phyloP scores from a whole-genome alignment of 2,113 vertebrate genomes.

The Caranx melampygus region DNA sequence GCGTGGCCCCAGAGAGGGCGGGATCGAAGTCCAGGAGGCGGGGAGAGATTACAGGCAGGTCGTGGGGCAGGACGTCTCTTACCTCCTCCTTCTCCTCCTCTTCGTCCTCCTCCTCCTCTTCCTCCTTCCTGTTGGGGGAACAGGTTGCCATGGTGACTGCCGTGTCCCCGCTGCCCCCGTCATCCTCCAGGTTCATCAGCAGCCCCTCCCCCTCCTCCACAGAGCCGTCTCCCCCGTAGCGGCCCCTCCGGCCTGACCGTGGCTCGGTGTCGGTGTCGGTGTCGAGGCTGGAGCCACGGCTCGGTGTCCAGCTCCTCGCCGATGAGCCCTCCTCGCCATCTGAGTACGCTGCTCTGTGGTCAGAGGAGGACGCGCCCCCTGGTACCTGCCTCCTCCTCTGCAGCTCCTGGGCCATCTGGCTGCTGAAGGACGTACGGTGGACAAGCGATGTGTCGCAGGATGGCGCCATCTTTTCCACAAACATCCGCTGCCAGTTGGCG shows the following conservation, averaged over 20 bases:
- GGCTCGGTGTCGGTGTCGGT: slow-evolving; percentile 84
- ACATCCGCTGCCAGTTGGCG: slow-evolving; percentile 95
- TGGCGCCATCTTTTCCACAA: slow-evolving; percentile 92
- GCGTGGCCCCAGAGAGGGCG: slow-evolving; percentile 15
- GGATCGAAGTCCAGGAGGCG: slow-evolving; percentile 76
- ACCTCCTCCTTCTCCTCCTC: slow-evolving; percentile 83
- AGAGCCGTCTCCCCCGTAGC: slow-evolving; percentile 75
- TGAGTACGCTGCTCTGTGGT: slow-evolving; percentile 68
- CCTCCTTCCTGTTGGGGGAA: slow-evolving; percentile 72
- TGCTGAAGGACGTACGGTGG: slow-evolving; percentile 90
- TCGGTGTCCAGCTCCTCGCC: slow-evolving; percentile 87
- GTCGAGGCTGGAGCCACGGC: slow-evolving; percentile 88
- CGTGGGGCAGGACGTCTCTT: slow-evolving; percentile 82
- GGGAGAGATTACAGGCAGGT: slow-evolving; percentile 76
- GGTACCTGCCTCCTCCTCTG: slow-evolving; percentile 79
- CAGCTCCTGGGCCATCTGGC: slow-evolving; percentile 86
- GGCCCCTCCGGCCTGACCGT: slow-evolving; percentile 73
- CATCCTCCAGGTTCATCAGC: slow-evolving; percentile 76
- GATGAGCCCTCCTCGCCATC: slow-evolving; percentile 88
- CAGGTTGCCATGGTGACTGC: slow-evolving; percentile 63
- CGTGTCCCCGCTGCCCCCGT: slow-evolving; percentile 63
- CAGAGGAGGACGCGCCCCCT: slow-evolving; percentile 33
- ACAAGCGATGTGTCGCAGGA: slow-evolving; percentile 79
- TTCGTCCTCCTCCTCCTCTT: slow-evolving; percentile 80
- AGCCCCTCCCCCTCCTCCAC: slow-evolving; percentile 81